Base-by-base conservation (phyloP, 2,888 invertebrate species). In the Callimorpha dominula region DNA sequence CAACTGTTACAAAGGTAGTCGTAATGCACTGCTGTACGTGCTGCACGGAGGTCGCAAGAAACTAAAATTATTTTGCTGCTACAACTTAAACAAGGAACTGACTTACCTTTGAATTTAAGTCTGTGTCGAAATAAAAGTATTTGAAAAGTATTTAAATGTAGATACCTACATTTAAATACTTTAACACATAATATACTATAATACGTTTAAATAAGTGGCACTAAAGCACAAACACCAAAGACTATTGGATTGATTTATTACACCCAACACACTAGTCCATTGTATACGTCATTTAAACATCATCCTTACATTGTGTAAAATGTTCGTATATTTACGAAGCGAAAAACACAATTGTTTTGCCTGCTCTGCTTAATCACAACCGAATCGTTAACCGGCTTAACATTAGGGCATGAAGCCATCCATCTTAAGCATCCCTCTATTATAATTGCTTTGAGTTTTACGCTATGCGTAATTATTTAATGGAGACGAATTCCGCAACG, bases 401-500 rank as follows among this genome's bases (percentile, higher is more conserved):
- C 62, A 70, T 75, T 73, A 77, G 79, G 78, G 79, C 72, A 63
- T 65, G 75, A 76, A 65, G 63, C 72, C 76, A 84, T 84, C 78
- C 71, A 84, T 84, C 84, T 81, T 84, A 76, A 78, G 77, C 75
- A 79, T 83, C 83, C 80, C 81, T 83, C 80, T 79, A 79, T 79
- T 83, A 84, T 86, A 81, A 81, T 81, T 81, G 80, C 75, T 70
- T 78, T 81, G 80, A 78, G 84, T 82, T 85, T 83, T 83, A 83
- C 83, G 84, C 81, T 77, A 74, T 86, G 81, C 85, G 89, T 90
- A 92, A 94, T 94, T 93, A 93, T 92, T 93, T 89, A 93, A 94
- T 93, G 91, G 91, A 92, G 91, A 89, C 85, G 91, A 94, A 93
- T 88, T 91, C 93, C 92, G 92, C 90, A 88, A 80, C 76, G 81